phyloP scores from a whole-genome alignment of 2,113 vertebrate species.

The Lepidothrix coronata region DNA sequence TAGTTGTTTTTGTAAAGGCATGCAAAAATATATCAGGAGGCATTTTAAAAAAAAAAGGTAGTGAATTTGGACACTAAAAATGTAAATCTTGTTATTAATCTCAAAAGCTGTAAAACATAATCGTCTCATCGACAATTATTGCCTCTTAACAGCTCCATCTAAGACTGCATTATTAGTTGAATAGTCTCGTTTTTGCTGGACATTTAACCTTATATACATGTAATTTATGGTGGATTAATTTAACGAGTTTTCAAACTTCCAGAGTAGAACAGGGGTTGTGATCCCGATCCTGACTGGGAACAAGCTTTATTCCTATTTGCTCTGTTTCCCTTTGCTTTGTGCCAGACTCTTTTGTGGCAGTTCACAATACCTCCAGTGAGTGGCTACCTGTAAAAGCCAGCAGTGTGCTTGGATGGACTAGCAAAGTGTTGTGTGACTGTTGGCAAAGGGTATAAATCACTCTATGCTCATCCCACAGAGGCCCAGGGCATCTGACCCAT shows the following conservation, averaged over 20 bases:
- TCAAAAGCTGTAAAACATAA: not conserved
- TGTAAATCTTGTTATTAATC: not conserved
- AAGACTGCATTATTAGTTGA: not conserved
- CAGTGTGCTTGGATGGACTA: not conserved
- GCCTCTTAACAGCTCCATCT: not conserved
- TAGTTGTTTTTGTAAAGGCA: not conserved
- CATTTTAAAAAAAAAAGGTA: not conserved
- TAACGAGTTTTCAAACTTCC: not conserved
- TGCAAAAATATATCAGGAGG: not conserved
- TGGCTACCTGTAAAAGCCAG: not conserved
- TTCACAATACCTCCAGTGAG: not conserved
- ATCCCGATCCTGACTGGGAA: not conserved
- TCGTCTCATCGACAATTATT: not conserved
- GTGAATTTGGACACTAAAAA: not conserved
- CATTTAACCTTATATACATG: not conserved
- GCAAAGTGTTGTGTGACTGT: not conserved
- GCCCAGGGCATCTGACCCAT: not conserved
- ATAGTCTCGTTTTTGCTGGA: not conserved
- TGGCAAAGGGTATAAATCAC: not conserved
- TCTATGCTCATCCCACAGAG: not conserved
- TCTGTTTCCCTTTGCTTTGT: not conserved
- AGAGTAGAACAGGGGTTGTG: not conserved
- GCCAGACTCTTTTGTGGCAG: not conserved
- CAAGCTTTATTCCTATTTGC: not conserved
- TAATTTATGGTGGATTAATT: not conserved